Base-by-base conservation (phyloP, 2,888 invertebrate genomes). In the Sminthurinus aureus region DNA sequence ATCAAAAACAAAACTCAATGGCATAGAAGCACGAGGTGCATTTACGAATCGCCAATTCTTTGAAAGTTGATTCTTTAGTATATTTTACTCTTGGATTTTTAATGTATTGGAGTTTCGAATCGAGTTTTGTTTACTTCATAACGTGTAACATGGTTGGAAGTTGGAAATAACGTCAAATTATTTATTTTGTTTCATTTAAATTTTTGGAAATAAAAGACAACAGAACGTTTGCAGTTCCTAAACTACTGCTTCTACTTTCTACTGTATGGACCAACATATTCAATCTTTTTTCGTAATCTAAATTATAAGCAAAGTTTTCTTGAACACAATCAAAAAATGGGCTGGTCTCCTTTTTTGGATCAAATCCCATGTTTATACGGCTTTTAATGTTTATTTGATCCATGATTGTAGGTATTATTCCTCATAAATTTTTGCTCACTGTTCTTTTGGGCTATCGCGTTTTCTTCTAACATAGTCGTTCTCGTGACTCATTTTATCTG, bases 321-420 rank as follows among this genome's bases (percentile, higher is more conserved):
- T 38, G 38, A 50, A 38, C 11, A 26, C 38, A 74, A 24, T 74
- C 74, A 74, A 50, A 74, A 74, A 12, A 74, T 71, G 74, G 74
- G 74, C 13, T 74, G 74, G 26, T 24, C 74, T 24, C 71, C 13
- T 74, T 74, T 52, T 2, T 13, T 12, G 50, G 8, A 74, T 74
- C 50, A 74, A 74, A 74, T 74, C 22, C 26, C 38, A 15, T 38
- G 13, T 74, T 38, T 26, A 74, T 74, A 74, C 26, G 26, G 38
- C 74, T 74, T 74, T 74, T 74, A 74, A 26, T 74, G 74, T 38
- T 74, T 74, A 74, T 74, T 74, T 74, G 74, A 74, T 74, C 11
- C 74, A 15, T 26, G 74, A 74, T 74, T 74, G 74, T 74, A 26
- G 74, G 26, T 50, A 74, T 74, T 74, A 74, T 50, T 74, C 74